These are phyloP conservation scores for Tinea semifulvella DNA, from an alignment of 2,888 invertebrate genomes.

Conservation along the genomic window DNA sequence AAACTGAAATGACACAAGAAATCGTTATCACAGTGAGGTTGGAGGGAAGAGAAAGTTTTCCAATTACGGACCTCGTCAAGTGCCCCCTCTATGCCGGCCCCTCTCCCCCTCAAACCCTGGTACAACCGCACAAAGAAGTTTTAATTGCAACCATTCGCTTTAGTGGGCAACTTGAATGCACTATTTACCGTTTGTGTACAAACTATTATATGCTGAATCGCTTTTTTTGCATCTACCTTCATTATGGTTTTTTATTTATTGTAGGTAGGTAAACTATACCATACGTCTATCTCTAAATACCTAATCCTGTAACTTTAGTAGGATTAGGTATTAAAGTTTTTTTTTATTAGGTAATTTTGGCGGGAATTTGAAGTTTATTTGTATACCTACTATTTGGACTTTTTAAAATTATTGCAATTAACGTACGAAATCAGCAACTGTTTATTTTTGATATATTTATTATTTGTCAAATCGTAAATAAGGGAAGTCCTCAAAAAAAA, in stretches of 20 bases:
- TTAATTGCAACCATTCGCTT: conserved; percentile 57
- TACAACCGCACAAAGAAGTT: conserved; percentile 57
- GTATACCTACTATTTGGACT: too few species aligned
- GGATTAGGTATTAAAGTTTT: too few species aligned
- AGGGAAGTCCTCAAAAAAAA: too few species aligned
- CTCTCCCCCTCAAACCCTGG: conserved; percentile 24
- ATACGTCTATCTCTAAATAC: too few species aligned
- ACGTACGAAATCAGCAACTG: too few species aligned
- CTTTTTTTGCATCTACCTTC: neutral
- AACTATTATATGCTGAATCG: neutral
- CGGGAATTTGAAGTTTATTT: too few species aligned
- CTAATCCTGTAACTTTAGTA: too few species aligned
- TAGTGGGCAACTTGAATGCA: conserved; percentile 15
- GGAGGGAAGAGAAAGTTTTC: conserved; percentile 17
- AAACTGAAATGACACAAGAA: conserved; percentile 16
- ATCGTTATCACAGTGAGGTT: conserved; percentile 15
- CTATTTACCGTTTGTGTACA: conserved; percentile 12
- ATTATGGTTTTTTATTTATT: too few species aligned
- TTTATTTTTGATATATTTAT: too few species aligned
- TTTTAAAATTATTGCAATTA: too few species aligned
- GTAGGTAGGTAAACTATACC: neutral
- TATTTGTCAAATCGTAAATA: too few species aligned
- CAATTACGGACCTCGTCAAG: conserved; percentile 17
- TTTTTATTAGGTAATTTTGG: too few species aligned
- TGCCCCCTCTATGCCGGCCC: conserved; percentile 18